Base-by-base conservation (phyloP, 2,113 vertebrate genomes). In the Sinocyclocheilus rhinocerous region DNA sequence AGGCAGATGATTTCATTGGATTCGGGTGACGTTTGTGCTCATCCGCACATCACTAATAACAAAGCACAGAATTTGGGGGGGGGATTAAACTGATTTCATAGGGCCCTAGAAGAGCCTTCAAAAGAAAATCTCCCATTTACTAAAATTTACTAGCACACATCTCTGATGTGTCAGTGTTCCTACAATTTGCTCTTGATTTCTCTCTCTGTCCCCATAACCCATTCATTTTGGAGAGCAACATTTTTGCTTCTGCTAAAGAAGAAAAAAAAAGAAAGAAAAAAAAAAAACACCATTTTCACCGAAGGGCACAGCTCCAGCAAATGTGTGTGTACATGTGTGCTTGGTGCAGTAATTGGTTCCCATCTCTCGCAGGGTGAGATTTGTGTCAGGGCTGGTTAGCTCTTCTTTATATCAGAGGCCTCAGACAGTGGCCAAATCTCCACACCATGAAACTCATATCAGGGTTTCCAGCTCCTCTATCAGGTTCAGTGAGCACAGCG, bases 331-430 rank as follows among this genome's bases (percentile, higher is more conserved):
- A 33, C 22, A 29, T 84, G 63, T 85, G 36, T 48, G 63, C 84
- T 67, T 36, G 79, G 55, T 29, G 73, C 85, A 87, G 84, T 76
- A 87, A 92, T 85, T 91, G 90, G 94, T 92, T 92, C 88, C 83
- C 79, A 82, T 91, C 89, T 90, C 86, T 87, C 81, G 81, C 69
- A 76, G 81, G 88, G 84, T 88, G 88, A 36, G 36, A 84, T 89
- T 45, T 85, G 82, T 91, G 91, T 93, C 91, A 2, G 85, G 42
- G 69, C 89, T 33, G 4, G 88, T 93, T 90, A 90, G 88, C 76
- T 85, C 85, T 84, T 79, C 86, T 87, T 90, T 92, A 89, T 91
- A 94, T 92, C 92, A 10, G 73, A 84, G 52, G 42, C 50, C 76
- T 92, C 91, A 6, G 76, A 83, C 57, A 57, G 45, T 70, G 83